Evolutionary conservation across 2,797 vertebrate genomes (phyloP), one percentile per base, ranked within the genome.

Genomic region (Sciaenops ocellatus): DNA sequence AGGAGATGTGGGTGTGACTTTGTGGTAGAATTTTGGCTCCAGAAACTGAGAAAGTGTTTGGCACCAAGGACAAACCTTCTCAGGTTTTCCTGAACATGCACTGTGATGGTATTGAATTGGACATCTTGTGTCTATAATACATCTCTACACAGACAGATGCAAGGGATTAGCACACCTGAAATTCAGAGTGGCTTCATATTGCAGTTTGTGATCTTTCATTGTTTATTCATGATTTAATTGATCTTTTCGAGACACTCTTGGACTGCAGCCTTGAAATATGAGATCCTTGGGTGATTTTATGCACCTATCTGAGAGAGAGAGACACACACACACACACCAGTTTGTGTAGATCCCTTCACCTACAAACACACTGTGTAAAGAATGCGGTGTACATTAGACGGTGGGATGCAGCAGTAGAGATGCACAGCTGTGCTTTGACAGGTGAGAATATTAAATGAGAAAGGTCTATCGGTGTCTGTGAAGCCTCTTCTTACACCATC

Each of bases 221-320:
- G 46, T 84, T 87, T 89, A 91, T 91, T 91, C 77, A 87, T 88
- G 85, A 79, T n/a, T 77, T 47, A 63, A 92, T 85, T 86, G 82
- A 88, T 90, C 67, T 76, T 67, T 75, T 78, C 3, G 2, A 61
- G 82, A 78, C 72, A 64, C 42, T 82, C 69, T 69, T 63, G 79
- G 62, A 67, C 59, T 24, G 24, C 22, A 76, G 82, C 70, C 62
- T 73, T 85, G 86, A 89, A 87, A 92, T 76, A 67, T 18, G 69
- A 86, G 68, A 73, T 79, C n/a, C 64, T 52, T 38, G 34, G 24
- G 54, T 80, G 64, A 83, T 85, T 78, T 69, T 46, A 66, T 69
- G 56, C 72, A 57, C 62, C 56, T 72, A 46, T 42, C 54, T 64
- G 47, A 41, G 42, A 47, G 46, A 57, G 54, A 54, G 61, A 52